These are phyloP conservation scores for Melanostoma scalare DNA, from an alignment of 2,888 invertebrate genomes.

Conservation along the genomic window DNA sequence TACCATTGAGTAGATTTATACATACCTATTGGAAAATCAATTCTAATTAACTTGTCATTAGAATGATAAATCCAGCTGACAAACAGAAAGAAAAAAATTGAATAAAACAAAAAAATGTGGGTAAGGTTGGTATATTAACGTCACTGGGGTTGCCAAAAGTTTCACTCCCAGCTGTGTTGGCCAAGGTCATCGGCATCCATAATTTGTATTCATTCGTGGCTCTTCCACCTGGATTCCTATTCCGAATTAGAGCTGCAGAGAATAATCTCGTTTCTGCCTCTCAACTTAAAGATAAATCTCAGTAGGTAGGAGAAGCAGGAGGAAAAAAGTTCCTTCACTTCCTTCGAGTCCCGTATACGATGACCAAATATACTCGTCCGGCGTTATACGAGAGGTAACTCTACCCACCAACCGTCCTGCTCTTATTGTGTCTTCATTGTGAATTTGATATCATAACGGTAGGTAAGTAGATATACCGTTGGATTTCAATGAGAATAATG, in stretches of 20 bases:
- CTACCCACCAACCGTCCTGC: neutral
- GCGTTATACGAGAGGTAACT: neutral
- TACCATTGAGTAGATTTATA: neutral
- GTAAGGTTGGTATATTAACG: conserved; percentile 2
- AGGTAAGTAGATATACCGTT: conserved; percentile 2
- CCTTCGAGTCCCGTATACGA: neutral
- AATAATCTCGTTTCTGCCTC: conserved; percentile 50
- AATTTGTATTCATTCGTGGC: conserved; percentile 70
- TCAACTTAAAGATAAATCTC: conserved; percentile 61
- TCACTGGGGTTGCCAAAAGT: conserved; percentile 27
- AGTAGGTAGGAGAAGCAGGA: conserved; percentile 6
- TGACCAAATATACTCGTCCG: conserved; percentile 7
- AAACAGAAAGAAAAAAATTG: conserved; percentile 3
- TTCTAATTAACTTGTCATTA: conserved; percentile 71
- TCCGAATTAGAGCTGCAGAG: conserved; percentile 46
- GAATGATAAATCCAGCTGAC: conserved; percentile 59
- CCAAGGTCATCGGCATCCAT: conserved; percentile 64
- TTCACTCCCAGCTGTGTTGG: neutral
- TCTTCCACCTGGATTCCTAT: conserved; percentile 64
- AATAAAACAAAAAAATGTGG: conserved; percentile 21
- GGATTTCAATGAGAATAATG: conserved; percentile 58
- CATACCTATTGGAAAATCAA: conserved; percentile 59
- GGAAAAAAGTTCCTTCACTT: conserved; percentile 21
- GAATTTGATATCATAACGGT: conserved; percentile 3
- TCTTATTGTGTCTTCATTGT: neutral